A percentile compares a stretch with the other conserved stretches of the same genome.
These are phyloP conservation scores for Lamprologus lemairii DNA, from an alignment of 2,113 vertebrate genomes.

Conservation along the genomic window DNA sequence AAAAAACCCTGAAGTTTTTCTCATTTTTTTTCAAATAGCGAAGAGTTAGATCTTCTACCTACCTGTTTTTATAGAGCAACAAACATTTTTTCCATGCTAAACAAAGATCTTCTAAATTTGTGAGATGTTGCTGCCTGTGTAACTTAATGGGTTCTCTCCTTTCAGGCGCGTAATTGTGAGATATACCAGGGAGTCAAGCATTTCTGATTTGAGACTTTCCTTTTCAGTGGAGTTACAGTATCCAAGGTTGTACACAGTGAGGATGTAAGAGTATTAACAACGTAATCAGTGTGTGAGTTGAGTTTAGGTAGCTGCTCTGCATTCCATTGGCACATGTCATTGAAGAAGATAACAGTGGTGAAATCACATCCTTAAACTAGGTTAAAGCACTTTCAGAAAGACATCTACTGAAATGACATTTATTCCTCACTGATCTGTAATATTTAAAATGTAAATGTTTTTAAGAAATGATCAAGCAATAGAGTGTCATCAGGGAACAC, in stretches of 20 bases:
- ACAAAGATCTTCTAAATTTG: background rate
- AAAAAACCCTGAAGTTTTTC: background rate
- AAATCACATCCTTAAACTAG: background rate
- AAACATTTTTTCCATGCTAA: background rate
- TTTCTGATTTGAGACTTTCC: background rate
- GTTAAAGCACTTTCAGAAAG: background rate
- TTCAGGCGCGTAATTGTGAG: background rate
- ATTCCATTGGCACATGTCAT: background rate
- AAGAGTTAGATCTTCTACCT: background rate
- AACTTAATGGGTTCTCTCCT: background rate
- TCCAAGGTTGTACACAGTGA: background rate
- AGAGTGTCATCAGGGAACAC: background rate
- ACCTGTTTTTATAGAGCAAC: background rate
- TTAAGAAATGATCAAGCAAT: background rate
- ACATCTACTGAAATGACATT: background rate
- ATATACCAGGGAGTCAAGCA: background rate
- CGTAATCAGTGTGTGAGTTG: background rate
- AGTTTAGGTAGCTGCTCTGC: background rate
- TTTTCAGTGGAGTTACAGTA: background rate
- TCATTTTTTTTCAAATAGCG: background rate
- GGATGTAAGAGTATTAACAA: background rate
- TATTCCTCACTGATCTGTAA: background rate
- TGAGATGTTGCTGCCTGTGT: background rate
- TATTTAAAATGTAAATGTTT: background rate
- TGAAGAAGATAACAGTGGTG: background rate